Conservation (phyloP, 2,113 vertebrate species). For the Osmerus mordax region DNA sequence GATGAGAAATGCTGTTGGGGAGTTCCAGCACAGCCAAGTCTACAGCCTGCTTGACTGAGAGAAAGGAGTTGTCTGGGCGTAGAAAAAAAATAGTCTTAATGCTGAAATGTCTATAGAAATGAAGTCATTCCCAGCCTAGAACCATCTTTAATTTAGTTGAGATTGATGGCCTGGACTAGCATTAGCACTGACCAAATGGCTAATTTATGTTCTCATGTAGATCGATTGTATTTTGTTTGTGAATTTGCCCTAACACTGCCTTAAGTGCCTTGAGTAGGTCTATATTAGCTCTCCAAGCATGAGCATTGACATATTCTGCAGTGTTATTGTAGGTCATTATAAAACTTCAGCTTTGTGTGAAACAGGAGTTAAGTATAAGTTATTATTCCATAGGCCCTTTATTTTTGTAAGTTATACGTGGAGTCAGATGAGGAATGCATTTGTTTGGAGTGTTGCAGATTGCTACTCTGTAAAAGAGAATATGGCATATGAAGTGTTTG, state of each 20-base stretch:
- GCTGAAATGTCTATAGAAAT: constrained; percentile 19
- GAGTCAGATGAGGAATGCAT: not conserved
- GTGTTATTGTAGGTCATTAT: constrained; percentile 5
- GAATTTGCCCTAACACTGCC: constrained; percentile 44
- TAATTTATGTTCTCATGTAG: constrained; percentile 27
- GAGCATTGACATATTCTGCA: not conserved
- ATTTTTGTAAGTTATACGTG: not conserved
- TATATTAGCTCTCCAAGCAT: constrained; percentile 27
- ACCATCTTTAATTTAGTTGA: constrained; percentile 59
- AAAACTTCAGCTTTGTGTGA: constrained; percentile 6
- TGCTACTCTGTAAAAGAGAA: not conserved
- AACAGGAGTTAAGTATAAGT: not conserved
- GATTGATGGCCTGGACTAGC: constrained; percentile 47
- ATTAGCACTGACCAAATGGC: constrained; percentile 55
- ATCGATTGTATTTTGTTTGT: constrained; percentile 29
- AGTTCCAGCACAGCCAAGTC: constrained; percentile 16
- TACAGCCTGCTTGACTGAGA: too few species aligned
- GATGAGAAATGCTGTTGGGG: constrained; percentile 22
- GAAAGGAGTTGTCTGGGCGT: too few species aligned
- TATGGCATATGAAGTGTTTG: not conserved
- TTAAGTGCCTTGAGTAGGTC: constrained; percentile 58
- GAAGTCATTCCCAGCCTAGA: constrained; percentile 27
- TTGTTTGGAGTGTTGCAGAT: not conserved
- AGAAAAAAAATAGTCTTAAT: constrained; percentile 39
- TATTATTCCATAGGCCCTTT: constrained; percentile 1